Evolutionary conservation across 30 jellyfish, hydroid and myxozoan genomes (phyloP).

Genomic region (Cassiopea andromeda): DNA sequence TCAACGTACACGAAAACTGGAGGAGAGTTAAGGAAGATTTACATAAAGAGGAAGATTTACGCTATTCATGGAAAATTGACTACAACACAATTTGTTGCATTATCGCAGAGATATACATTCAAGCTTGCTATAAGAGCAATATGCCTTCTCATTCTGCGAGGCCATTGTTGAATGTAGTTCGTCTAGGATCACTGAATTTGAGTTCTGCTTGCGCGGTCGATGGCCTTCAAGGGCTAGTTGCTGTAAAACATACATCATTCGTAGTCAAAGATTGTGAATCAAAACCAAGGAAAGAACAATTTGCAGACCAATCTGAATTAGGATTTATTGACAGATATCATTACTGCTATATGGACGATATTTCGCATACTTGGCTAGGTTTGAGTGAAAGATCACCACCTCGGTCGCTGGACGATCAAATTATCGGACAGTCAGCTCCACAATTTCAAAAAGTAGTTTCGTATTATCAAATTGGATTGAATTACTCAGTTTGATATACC

Average conservation of each 20-base stretch:
- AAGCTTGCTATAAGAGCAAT: slow-evolving; percentile 4
- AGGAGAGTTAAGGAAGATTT: too few relatives aligned
- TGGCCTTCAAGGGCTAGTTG: not conserved
- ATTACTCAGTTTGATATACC: not conserved
- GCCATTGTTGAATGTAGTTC: not conserved
- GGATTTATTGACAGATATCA: not conserved
- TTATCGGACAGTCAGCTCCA: not conserved
- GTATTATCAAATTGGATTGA: not conserved
- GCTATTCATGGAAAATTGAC: too few relatives aligned
- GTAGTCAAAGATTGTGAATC: not conserved
- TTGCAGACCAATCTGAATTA: not conserved
- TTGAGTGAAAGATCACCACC: not conserved
- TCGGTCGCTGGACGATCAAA: not conserved
- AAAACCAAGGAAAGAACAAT: not conserved
- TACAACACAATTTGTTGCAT: not conserved
- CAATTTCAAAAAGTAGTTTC: not conserved
- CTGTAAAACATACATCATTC: not conserved
- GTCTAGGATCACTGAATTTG: not conserved
- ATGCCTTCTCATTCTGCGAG: not conserved
- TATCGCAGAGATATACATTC: not conserved
- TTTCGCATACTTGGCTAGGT: not conserved
- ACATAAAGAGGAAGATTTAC: too few relatives aligned
- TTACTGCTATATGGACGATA: not conserved
- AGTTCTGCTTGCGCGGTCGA: not conserved
- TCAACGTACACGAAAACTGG: too few relatives aligned